These are phyloP conservation scores for Apocheima hispidaria DNA, from an alignment of 2,888 invertebrate species.

Conservation along the genomic window DNA sequence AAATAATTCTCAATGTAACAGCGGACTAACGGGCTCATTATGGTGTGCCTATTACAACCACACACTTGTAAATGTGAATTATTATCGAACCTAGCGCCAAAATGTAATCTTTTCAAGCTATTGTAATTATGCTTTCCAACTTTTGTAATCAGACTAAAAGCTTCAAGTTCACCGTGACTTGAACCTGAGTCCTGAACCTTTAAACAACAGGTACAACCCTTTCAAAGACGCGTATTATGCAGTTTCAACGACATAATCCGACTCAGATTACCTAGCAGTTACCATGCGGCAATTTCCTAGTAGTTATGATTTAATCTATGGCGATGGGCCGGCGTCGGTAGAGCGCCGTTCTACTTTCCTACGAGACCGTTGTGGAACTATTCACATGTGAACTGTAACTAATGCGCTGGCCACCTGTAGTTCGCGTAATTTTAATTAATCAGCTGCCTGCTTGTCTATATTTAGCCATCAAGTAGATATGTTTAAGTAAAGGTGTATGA, in stretches of 20 bases:
- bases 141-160: not conserved
- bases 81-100: constrained; percentile 1
- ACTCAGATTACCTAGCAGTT: constrained; percentile 10
- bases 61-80: constrained; percentile 5
- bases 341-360: constrained; percentile 29
- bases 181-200: too few relatives aligned
- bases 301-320: not conserved
- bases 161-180: not conserved
- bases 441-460: constrained; percentile 18
- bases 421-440: constrained; percentile 29
- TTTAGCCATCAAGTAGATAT: not conserved
- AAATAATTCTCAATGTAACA: not conserved
- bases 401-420: constrained; percentile 45
- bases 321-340: constrained; percentile 7
- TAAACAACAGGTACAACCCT: not conserved
- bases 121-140: not conserved
- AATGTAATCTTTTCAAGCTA: not conserved
- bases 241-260: constrained; percentile 12
- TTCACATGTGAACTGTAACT: constrained; percentile 51
- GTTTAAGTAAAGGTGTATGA: too few relatives aligned
- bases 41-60: constrained; percentile 3
- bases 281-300: not conserved
- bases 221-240: constrained; percentile 16
- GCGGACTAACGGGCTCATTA: not conserved
- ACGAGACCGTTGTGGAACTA: constrained; percentile 39